Percentiles rank a stretch among this genome's conserved stretches.
phyloP scores from a whole-genome alignment of 2,797 vertebrate genomes.

The Octomys mimax region DNA sequence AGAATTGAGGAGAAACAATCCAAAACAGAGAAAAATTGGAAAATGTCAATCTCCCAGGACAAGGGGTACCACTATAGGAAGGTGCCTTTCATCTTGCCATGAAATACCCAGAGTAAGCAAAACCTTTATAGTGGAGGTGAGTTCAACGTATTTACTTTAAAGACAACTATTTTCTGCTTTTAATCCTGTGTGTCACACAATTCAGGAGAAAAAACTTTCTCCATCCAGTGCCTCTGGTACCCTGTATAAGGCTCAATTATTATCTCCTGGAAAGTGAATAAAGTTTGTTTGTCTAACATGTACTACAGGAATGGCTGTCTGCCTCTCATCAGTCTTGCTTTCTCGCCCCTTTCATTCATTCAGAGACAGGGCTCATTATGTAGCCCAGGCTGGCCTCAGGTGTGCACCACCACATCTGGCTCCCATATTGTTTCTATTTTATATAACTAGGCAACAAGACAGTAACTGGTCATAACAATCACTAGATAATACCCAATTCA shows the following conservation, averaged over 20 bases:
- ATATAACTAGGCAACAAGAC: constrained; percentile 4
- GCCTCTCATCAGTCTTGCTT: not conserved
- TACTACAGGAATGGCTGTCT: not conserved
- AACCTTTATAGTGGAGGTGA: not conserved
- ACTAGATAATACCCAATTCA: constrained; percentile 38
- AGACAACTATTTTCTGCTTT: constrained; percentile 35
- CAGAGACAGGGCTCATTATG: not conserved
- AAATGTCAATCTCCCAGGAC: constrained; percentile 24
- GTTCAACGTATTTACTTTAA: constrained; percentile 36
- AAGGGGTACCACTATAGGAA: constrained; percentile 5
- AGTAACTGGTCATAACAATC: not conserved
- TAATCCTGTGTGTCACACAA: not conserved
- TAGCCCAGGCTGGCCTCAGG: not conserved
- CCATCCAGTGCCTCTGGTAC: not conserved
- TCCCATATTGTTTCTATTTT: constrained; percentile 38
- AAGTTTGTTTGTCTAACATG: not conserved
- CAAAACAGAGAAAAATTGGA: constrained; percentile 55
- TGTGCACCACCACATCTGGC: not conserved
- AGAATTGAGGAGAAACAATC: not conserved
- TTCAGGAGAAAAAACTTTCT: not conserved
- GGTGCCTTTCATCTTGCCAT: not conserved
- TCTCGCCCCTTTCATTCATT: not conserved
- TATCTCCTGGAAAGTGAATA: not conserved
- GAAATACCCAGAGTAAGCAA: constrained; percentile 38
- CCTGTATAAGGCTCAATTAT: not conserved